These are phyloP conservation scores for Drosophila littoralis DNA, from an alignment of 1,140 invertebrate species.

Conservation along the genomic window DNA sequence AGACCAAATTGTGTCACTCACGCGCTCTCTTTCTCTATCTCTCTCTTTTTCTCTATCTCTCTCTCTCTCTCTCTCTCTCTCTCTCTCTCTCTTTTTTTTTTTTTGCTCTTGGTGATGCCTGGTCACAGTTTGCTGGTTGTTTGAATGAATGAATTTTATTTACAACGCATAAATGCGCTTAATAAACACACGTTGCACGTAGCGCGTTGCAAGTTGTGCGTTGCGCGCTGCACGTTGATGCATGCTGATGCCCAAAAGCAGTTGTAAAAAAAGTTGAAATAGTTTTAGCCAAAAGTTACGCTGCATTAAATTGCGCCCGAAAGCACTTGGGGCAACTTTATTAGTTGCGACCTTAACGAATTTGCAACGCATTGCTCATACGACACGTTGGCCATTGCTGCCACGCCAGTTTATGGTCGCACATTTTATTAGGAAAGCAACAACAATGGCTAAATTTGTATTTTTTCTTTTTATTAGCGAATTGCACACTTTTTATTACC, in stretches of 20 bases:
- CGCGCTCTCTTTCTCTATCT: not conserved
- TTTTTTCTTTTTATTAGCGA: slow-evolving; percentile 49
- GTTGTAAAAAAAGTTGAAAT: slow-evolving; percentile 72
- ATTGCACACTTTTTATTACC: slow-evolving; percentile 60
- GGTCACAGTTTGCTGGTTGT: slow-evolving; percentile 10
- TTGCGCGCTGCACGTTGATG: slow-evolving; percentile 35
- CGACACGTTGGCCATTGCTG: slow-evolving; percentile 52
- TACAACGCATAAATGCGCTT: slow-evolving; percentile 77
- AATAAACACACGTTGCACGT: slow-evolving; percentile 73
- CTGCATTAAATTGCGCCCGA: slow-evolving; percentile 60
- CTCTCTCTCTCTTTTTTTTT: not conserved
- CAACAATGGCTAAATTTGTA: slow-evolving; percentile 74
- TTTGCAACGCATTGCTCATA: slow-evolving; percentile 64
- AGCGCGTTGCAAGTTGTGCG: slow-evolving; percentile 43
- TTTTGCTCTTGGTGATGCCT: not conserved
- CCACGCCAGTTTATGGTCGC: slow-evolving; percentile 49
- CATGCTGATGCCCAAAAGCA: slow-evolving; percentile 28
- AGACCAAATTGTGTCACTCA: slow-evolving; percentile 66
- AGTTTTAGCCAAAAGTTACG: slow-evolving; percentile 61
- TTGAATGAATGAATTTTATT: slow-evolving; percentile 54
- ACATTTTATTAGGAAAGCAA: slow-evolving; percentile 70
- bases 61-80: slow-evolving; percentile 3
- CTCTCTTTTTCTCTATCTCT: not conserved
- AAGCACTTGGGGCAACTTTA: slow-evolving; percentile 56
- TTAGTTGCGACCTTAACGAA: slow-evolving; percentile 67